Base-by-base conservation (phyloP, 2,797 vertebrate species). In the Gymnoscopelus microlampas region DNA sequence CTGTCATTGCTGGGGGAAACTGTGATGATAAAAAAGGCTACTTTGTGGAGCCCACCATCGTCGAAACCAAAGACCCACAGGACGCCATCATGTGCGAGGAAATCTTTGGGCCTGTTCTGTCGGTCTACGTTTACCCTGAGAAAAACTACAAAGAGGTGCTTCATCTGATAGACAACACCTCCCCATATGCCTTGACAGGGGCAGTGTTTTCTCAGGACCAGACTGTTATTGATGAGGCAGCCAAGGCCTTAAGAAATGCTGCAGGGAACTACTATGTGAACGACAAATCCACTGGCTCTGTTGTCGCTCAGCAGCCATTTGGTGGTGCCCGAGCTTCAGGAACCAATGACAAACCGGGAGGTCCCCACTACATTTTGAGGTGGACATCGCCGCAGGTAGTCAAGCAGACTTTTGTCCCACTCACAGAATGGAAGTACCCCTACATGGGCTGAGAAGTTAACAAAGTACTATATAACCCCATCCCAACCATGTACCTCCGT, bases 251-350 rank as follows among this genome's bases (percentile, higher is more conserved):
- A 70, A 94, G 97, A 48, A 94, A 98, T 0, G 90, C 97, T 0
- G 96, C 97, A 0, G 97, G 97, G n/a, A 99, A 98, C 75, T 97
- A 96, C 88, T 99, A 98, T 59, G 92, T 99, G 76, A 98, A 98
- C 0, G 97, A 99, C 66, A 99, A 98, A 71, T 98, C 93, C 0
- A 99, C 97, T 0, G 97, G 97, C 0, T 94, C 97, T 0, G 39
- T 98, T 0, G 97, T 99, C 66, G 97, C 93, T 4, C 97, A 99
- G 89, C 97, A 99, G 86, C 97, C 97, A 0, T 99, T 98, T 0
- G 97, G 97, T 0, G 97, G 97, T 0, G 86, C 97, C 70, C 95
- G 97, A 60, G 93, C 92, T 73, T 98, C 97, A 76, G 97, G 98
- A 14, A 99, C 97, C 4, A 99, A 99, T 0, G 97, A 99, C 91